A percentile compares a stretch with the other conserved stretches of the same genome.
Evolutionary conservation across 1,140 invertebrate species (phyloP).

Genomic region (Doryteuthis pealeii): DNA sequence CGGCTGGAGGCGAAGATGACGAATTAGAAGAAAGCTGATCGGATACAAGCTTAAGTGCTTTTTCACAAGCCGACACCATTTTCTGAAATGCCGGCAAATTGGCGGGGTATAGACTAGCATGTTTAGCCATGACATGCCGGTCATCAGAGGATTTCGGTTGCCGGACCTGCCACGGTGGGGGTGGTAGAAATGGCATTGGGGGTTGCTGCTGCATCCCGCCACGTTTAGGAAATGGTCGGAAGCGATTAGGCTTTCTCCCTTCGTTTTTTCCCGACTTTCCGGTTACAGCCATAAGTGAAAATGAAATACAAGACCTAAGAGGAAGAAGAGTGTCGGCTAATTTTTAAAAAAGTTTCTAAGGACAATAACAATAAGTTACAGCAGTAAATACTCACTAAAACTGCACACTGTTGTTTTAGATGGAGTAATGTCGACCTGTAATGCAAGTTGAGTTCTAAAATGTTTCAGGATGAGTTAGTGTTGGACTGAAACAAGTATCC

Average conservation of each 20-base stretch:
- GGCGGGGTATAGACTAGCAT: background rate
- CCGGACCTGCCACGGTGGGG: background rate
- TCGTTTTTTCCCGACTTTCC: background rate
- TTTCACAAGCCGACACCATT: background rate
- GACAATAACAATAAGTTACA: too few relatives aligned
- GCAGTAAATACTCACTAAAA: too few relatives aligned
- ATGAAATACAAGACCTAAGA: too few relatives aligned
- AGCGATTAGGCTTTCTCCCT: background rate
- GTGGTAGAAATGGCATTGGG: constrained; percentile 2
- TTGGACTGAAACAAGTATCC: too few relatives aligned
- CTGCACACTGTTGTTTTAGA: too few relatives aligned
- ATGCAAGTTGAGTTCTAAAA: too few relatives aligned
- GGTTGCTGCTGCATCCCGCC: background rate
- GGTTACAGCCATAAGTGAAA: background rate
- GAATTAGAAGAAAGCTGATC: background rate
- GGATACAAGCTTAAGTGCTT: background rate
- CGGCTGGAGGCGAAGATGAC: background rate
- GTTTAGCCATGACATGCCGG: background rate
- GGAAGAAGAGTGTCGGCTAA: too few relatives aligned
- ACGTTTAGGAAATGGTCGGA: background rate
- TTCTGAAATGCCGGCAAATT: constrained; percentile 2
- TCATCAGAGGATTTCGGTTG: constrained; percentile 2
- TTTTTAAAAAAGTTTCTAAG: too few relatives aligned
- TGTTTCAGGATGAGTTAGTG: too few relatives aligned
- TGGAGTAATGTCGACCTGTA: too few relatives aligned